Evolutionary conservation across 2,113 vertebrate genomes (phyloP).

Genomic region (Nothoprocta perdicaria): DNA sequence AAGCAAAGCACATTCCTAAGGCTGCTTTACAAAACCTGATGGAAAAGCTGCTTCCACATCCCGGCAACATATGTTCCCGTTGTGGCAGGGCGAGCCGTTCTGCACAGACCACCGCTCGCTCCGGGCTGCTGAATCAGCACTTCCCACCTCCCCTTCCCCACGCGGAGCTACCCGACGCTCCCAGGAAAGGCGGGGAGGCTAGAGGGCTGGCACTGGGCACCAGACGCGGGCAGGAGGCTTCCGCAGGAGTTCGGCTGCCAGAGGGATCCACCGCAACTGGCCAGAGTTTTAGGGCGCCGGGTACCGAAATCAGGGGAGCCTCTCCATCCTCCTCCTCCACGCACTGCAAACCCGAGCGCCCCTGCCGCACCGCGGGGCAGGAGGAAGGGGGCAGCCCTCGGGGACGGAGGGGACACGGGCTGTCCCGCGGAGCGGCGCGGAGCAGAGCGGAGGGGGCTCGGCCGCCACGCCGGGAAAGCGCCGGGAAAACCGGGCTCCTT

Average conservation of each 20-base stretch:
- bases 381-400: too few relatives aligned
- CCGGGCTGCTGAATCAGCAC: constrained; percentile 76
- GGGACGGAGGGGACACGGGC: too few relatives aligned
- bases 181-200: not conserved
- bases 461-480: too few relatives aligned
- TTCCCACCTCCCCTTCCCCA: constrained; percentile 60
- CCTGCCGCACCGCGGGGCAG: too few relatives aligned
- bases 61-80: constrained; percentile 55
- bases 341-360: too few relatives aligned
- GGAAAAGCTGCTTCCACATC: constrained; percentile 25
- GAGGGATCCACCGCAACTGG: constrained; percentile 39
- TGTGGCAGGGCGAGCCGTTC: constrained; percentile 30
- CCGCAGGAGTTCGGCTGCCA: constrained; percentile 51
- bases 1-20: not conserved
- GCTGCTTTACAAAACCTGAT: not conserved
- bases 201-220: constrained; percentile 5
- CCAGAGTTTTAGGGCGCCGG: too few relatives aligned
- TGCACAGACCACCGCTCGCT: constrained; percentile 65
- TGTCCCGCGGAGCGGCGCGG: too few relatives aligned
- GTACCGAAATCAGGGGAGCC: too few relatives aligned
- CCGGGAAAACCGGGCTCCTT: too few relatives aligned
- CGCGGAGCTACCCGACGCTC: constrained; percentile 32
- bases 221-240: constrained; percentile 41
- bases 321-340: too few relatives aligned
- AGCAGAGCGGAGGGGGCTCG: too few relatives aligned